Evolutionary conservation across 2,797 vertebrate species (phyloP).

Genomic region (Karalla daura): DNA sequence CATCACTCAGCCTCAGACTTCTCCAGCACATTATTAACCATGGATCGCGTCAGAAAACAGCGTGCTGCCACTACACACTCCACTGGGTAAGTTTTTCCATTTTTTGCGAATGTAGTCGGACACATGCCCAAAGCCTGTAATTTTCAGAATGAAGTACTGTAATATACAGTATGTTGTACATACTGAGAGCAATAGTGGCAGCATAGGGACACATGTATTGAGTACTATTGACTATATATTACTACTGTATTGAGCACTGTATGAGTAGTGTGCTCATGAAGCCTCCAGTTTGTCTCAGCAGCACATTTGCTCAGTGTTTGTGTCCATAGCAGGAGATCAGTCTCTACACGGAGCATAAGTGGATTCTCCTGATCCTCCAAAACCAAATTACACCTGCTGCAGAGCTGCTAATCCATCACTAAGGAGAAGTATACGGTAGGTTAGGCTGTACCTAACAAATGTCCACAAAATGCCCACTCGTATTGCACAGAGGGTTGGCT

Average conservation of each 20-base stretch:
- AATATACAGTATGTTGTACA: neutral
- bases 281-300: neutral
- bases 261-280: neutral
- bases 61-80: neutral
- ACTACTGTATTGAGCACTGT: neutral
- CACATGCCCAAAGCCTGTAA: neutral
- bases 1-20: neutral
- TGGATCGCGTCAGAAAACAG: neutral
- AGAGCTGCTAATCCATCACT: neutral
- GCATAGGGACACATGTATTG: neutral
- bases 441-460: neutral
- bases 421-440: neutral
- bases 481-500: neutral
- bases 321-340: neutral
- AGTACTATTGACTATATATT: neutral
- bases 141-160: neutral
- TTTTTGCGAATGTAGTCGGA: neutral
- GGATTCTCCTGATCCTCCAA: neutral
- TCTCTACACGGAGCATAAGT: neutral
- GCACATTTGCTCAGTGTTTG: neutral
- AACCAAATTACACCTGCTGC: neutral
- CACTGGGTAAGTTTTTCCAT: neutral
- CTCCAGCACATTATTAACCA: neutral
- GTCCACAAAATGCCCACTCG: neutral
- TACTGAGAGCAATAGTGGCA: neutral